Conservation (phyloP, 2,888 invertebrate species). For the Drosophila putrida region DNA sequence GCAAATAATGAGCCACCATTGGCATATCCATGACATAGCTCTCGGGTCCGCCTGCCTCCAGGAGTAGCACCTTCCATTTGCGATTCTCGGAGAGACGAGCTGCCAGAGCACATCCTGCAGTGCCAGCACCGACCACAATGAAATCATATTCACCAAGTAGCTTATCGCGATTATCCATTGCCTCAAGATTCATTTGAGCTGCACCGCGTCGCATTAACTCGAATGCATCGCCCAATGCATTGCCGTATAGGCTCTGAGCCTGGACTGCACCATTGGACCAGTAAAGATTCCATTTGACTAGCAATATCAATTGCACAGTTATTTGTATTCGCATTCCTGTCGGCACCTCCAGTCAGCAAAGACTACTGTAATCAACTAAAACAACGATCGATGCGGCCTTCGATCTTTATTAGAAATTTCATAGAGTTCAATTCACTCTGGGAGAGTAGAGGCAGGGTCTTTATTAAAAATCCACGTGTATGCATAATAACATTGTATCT, state of each 20-base stretch:
- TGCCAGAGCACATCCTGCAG: slow-evolving; percentile 92
- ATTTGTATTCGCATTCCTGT: slow-evolving; percentile 7
- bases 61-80: slow-evolving; percentile 88
- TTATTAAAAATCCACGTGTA: no score
- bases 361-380: slow-evolving; percentile 1
- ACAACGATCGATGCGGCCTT: no score
- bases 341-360: background rate
- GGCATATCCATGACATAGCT: slow-evolving; percentile 91
- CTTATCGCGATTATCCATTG: slow-evolving; percentile 61
- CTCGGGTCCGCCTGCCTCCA: slow-evolving; percentile 91
- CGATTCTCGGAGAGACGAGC: slow-evolving; percentile 90
- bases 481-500: background rate
- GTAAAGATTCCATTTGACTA: slow-evolving; percentile 7
- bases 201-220: slow-evolving; percentile 77
- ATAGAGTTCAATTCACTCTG: background rate
- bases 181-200: slow-evolving; percentile 72
- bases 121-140: slow-evolving; percentile 92
- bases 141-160: slow-evolving; percentile 89
- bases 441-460: background rate
- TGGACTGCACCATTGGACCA: background rate
- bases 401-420: slow-evolving; percentile 1
- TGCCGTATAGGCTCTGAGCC: slow-evolving; percentile 39
- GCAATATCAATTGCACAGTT: background rate
- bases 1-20: slow-evolving; percentile 89
- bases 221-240: slow-evolving; percentile 43